Conservation (phyloP, 2,888 invertebrate species). For the Luffia ferchaultella region DNA sequence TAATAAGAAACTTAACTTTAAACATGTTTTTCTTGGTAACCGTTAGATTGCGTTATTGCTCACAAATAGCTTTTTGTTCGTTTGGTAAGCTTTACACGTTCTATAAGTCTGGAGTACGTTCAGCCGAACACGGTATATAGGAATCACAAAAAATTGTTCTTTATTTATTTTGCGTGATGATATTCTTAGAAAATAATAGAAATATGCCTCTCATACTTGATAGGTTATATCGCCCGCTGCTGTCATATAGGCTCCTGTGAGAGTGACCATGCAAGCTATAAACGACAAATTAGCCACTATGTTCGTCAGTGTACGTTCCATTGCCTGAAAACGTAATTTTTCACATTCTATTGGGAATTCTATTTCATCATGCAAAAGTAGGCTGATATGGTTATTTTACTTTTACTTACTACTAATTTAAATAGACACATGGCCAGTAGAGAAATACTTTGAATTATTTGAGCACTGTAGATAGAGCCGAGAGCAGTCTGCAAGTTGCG, state of each 20-base stretch:
- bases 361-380: background rate
- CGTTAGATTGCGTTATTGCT: too few relatives aligned
- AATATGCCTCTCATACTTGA: constrained; percentile 32
- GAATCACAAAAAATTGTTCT: too few relatives aligned
- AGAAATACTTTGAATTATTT: constrained; percentile 29
- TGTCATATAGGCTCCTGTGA: constrained; percentile 37
- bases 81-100: too few relatives aligned
- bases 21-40: too few relatives aligned
- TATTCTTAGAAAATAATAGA: too few relatives aligned
- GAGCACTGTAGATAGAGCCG: constrained; percentile 34
- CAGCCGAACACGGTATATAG: too few relatives aligned
- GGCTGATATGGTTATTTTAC: background rate
- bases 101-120: too few relatives aligned
- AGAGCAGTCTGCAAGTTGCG: constrained; percentile 29
- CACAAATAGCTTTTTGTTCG: too few relatives aligned
- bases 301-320: constrained; percentile 23
- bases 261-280: constrained; percentile 22
- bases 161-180: too few relatives aligned
- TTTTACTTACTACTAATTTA: constrained; percentile 31
- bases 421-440: constrained; percentile 30
- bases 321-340: constrained; percentile 22
- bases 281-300: constrained; percentile 25
- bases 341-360: background rate
- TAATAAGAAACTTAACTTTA: too few relatives aligned
- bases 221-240: constrained; percentile 33